Conservation (phyloP, 2,797 vertebrate genomes). For the Sebastes itinus region DNA sequence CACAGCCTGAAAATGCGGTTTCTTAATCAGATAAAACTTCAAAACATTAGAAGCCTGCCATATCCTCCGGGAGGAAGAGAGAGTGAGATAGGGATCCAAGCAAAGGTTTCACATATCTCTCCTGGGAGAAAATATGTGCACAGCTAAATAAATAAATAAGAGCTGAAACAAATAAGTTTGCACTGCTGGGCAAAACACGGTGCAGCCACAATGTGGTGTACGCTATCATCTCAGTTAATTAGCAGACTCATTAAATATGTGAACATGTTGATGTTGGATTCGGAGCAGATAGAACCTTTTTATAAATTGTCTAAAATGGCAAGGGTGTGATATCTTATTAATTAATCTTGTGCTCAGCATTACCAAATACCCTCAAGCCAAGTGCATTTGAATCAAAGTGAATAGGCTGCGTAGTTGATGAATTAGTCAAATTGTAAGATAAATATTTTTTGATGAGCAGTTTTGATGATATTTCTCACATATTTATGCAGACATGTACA, state of each 20-base stretch:
- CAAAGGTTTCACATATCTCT: constrained; percentile 59
- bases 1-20: constrained; percentile 58
- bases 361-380: constrained; percentile 71
- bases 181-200: constrained; percentile 67
- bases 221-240: constrained; percentile 72
- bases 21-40: constrained; percentile 76
- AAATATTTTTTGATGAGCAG: constrained; percentile 41
- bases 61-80: constrained; percentile 54
- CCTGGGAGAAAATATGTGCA: constrained; percentile 65
- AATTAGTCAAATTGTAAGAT: constrained; percentile 58
- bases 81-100: constrained; percentile 61
- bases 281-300: constrained; percentile 46
- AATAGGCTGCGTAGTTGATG: constrained; percentile 44
- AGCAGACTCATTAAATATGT: constrained; percentile 73
- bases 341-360: constrained; percentile 77
- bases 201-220: constrained; percentile 47
- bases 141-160: constrained; percentile 68
- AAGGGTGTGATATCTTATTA: constrained; percentile 78
- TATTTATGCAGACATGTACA: not conserved
- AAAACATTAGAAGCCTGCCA: constrained; percentile 55
- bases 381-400: constrained; percentile 61
- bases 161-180: constrained; percentile 63
- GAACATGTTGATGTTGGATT: constrained; percentile 72
- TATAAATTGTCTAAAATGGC: constrained; percentile 75
- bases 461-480: constrained; percentile 46